Evolutionary conservation across 2,797 vertebrate genomes (phyloP), one percentile per base, ranked within the genome.

Genomic region (Adelosebastes latens): DNA sequence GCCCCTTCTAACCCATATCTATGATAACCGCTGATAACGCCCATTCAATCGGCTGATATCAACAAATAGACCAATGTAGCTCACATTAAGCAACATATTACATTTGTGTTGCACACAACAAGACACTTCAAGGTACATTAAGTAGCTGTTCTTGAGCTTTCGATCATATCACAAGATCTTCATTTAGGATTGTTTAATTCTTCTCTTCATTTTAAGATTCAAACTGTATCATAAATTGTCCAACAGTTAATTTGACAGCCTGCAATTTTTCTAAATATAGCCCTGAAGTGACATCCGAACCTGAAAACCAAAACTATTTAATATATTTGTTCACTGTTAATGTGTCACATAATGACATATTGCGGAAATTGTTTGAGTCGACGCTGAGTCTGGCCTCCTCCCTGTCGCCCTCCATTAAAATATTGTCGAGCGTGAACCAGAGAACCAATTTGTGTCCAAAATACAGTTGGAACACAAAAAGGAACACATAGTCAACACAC

Each of bases 371-470:
- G 52, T 78, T 69, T 63, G 55, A 18, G 16, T 68, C 22, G 31
- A 60, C 8, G 16, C 42, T 36, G 52, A 53, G 56, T 46, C 39
- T 62, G 53, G 81, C 77, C 20, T 36, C 25, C 10, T 3, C 22
- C 13, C 56, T 34, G 58, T 52, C 70, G 8, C 24, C 29, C 69
- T 74, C 63, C 68, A 76, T 85, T 42, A 69, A 69, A 59, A 32
- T 16, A 7, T 29, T 52, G 65, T 53, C 52, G 14, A 80, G 65
- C 53, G 4, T 63, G 56, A 79, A 67, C 24, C 66, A n/a, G 53
- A 60, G 42, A 77, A 65, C n/a, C 66, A 58, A 3, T 25, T 61
- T 55, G 52, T 36, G 36, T 61, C 36, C 39, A 59, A 36, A 29
- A 14, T 31, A 52, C 53, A 60, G 63, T 27, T 36, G 3, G 63